These are phyloP conservation scores for Emydoidea blandingii DNA, from an alignment of 2,797 vertebrate species.

Conservation along the genomic window DNA sequence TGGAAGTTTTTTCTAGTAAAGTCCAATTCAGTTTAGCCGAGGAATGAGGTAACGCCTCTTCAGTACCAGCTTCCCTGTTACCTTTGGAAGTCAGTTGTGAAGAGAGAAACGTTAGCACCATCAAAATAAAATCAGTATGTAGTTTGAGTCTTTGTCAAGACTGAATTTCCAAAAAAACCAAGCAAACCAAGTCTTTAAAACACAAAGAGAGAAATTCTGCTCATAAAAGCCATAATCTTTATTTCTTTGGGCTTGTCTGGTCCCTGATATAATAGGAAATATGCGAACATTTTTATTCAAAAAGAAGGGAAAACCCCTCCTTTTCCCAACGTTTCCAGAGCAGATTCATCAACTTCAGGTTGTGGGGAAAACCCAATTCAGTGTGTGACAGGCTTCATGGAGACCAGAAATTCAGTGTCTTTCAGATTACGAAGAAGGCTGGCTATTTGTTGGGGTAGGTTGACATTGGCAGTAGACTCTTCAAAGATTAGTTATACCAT, in stretches of 20 bases:
- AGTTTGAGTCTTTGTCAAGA: background rate
- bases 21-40: background rate
- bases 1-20: slow-evolving; percentile 22
- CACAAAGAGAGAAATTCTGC: background rate
- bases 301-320: background rate
- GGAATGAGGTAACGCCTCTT: background rate
- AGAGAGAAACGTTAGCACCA: background rate
- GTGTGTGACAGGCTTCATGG: background rate
- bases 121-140: background rate
- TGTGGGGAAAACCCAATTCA: background rate
- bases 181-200: slow-evolving; percentile 11
- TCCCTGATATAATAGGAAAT: slow-evolving; percentile 23
- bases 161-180: background rate
- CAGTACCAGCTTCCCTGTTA: background rate
- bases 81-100: slow-evolving; percentile 23
- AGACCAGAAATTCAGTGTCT: slow-evolving; percentile 29
- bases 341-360: background rate
- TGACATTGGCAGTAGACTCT: slow-evolving; percentile 23
- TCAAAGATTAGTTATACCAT: slow-evolving; percentile 26
- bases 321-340: background rate
- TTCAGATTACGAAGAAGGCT: background rate
- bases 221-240: background rate
- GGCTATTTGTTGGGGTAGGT: background rate
- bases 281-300: background rate
- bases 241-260: background rate